Evolutionary conservation across 2,888 invertebrate genomes (phyloP).

Genomic region (Clanis bilineata): DNA sequence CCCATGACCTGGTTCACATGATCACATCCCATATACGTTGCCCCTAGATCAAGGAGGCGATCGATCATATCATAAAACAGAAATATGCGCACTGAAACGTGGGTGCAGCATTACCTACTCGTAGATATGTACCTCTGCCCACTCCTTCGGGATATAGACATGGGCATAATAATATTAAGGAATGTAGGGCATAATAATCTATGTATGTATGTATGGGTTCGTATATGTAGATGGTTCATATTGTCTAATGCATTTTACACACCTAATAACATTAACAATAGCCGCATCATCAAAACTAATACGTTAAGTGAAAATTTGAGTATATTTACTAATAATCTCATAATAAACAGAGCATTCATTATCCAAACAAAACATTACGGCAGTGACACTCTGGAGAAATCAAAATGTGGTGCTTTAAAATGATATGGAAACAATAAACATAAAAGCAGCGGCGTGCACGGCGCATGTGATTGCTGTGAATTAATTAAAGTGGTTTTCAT

Average conservation of each 20-base stretch:
- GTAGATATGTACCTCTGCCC: too few species aligned
- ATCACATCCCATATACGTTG: too few species aligned
- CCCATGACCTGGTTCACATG: too few species aligned
- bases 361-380: slow-evolving; percentile 60
- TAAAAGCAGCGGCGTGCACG: slow-evolving; percentile 70
- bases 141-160: too few species aligned
- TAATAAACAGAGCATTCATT: slow-evolving; percentile 40
- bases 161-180: neutral
- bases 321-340: slow-evolving; percentile 58
- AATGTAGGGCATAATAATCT: neutral
- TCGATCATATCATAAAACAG: too few species aligned
- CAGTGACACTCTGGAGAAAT: slow-evolving; percentile 79
- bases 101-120: too few species aligned
- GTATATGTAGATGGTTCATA: neutral
- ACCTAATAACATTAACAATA: slow-evolving; percentile 14
- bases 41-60: too few species aligned
- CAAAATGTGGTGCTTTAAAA: slow-evolving; percentile 75
- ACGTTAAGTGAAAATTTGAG: slow-evolving; percentile 66
- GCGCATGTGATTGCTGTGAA: slow-evolving; percentile 78
- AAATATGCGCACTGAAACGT: too few species aligned
- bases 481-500: slow-evolving; percentile 81
- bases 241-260: neutral
- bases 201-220: neutral
- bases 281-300: slow-evolving; percentile 24
- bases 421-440: slow-evolving; percentile 79